Evolutionary conservation across 1,140 invertebrate genomes (phyloP), one percentile per base, ranked within the genome.

Genomic region (Centruroides vittatus): DNA sequence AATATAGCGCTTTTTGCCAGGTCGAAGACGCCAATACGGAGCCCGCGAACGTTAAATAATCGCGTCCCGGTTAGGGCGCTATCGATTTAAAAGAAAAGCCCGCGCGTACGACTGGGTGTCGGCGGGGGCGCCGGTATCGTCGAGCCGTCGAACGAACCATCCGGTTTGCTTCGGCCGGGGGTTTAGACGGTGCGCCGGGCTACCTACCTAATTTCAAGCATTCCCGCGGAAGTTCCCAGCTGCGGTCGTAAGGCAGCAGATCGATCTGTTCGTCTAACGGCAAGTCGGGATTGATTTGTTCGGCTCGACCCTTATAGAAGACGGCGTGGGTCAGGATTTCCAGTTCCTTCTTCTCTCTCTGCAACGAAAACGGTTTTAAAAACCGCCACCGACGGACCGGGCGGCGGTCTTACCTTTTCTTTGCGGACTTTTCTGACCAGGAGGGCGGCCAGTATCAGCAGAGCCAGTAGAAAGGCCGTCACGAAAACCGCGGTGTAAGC

Each of bases 231-330:
- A 69, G 69, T 57, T 69, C 68, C 79, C 86, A 96, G 68, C 84
- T 84, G 61, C 84, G 82, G 71, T 97, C 85, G 65, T 96, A 97
- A 0, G 93, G 91, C 51, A 97, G 75, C 8, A 69, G 53, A 50
- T 68, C 67, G 12, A 69, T 63, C 55, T 69, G 67, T 54, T 67
- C 63, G 58, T 69, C 66, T 4, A 69, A 48, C 5, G 67, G 67
- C 35, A 67, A 49, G 41, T 66, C 65, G 1, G 67, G 66, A 63
- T 69, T 68, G 51, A 67, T 66, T n/a, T 65, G 51, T 13, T 66
- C 59, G 9, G 63, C 63, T 50, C 66, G 63, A 4, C 62, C 60
- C 12, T 53, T 46, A 47, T 68, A 58, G 23, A 68, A 68, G 4
- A 68, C 9, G 10, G 61, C 65, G 6, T 64, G 50, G 3, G 61